Percentiles rank a stretch among this genome's conserved stretches.
Conservation (phyloP, 2,113 vertebrate species). For the Planiliza haematocheilus region DNA sequence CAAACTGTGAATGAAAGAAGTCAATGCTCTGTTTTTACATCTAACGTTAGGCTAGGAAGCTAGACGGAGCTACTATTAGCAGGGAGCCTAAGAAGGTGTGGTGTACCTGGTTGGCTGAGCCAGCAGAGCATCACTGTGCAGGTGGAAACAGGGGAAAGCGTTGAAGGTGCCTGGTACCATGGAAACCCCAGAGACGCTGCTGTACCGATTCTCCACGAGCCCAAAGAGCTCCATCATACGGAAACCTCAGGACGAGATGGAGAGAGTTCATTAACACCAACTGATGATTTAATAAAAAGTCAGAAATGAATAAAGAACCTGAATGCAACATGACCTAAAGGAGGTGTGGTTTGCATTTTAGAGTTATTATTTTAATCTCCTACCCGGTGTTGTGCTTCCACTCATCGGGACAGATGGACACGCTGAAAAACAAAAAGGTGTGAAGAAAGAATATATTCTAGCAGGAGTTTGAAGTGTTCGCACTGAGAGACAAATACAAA, state of each 20-base stretch:
- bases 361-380: no score
- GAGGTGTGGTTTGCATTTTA: no score
- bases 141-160: constrained; percentile 90
- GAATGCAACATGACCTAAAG: no score
- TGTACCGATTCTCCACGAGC: constrained; percentile 91
- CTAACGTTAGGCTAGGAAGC: no score
- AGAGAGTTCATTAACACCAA: not conserved
- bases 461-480: no score
- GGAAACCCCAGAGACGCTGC: constrained; percentile 89
- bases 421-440: constrained; percentile 80
- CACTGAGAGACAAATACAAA: not conserved
- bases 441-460: not conserved
- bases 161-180: constrained; percentile 98
- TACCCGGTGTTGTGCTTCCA: constrained; percentile 90
- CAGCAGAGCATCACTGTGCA: constrained; percentile 90
- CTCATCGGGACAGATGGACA: constrained; percentile 92
- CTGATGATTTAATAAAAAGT: no score
- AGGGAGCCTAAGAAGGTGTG: no score
- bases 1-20: no score
- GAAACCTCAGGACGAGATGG: constrained; percentile 85
- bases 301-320: no score
- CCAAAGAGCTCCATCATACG: constrained; percentile 99
- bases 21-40: no score
- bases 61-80: no score
- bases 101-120: constrained; percentile 97